Evolutionary conservation across 1,140 invertebrate genomes (phyloP).

Genomic region (Calliopsis andreniformis): DNA sequence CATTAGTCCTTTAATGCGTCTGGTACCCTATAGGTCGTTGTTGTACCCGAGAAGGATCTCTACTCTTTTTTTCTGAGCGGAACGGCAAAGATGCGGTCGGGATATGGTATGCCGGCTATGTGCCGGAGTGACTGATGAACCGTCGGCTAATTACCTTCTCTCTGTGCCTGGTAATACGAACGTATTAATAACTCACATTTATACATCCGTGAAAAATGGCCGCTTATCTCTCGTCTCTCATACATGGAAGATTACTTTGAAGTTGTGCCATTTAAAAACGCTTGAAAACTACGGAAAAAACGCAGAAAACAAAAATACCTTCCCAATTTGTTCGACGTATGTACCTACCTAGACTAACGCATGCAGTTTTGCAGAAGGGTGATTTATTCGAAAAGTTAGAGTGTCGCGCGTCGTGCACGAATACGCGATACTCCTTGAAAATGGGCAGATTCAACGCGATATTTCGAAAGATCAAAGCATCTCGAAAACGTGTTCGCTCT

Average conservation of each 20-base stretch:
- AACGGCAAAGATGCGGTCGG: slow-evolving; percentile 53
- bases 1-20: slow-evolving; percentile 77
- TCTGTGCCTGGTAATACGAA: slow-evolving; percentile 71
- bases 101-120: slow-evolving; percentile 40
- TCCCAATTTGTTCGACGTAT: too few species aligned
- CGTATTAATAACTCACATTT: slow-evolving; percentile 78
- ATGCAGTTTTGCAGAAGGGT: too few species aligned
- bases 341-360: too few species aligned
- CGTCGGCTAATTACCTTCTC: slow-evolving; percentile 78
- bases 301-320: too few species aligned
- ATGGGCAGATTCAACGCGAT: slow-evolving; percentile 6
- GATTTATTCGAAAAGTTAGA: not conserved
- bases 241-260: not conserved
- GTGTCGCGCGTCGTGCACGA: not conserved
- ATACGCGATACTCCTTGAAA: not conserved
- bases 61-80: slow-evolving; percentile 48
- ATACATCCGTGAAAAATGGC: slow-evolving; percentile 77
- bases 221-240: slow-evolving; percentile 54
- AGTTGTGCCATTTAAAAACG: not conserved
- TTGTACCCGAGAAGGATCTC: slow-evolving; percentile 49
- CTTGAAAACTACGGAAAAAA: too few species aligned
- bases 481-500: not conserved
- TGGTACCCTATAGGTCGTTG: slow-evolving; percentile 65
- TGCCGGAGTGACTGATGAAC: slow-evolving; percentile 77
- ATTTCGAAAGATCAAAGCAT: slow-evolving; percentile 49